Conservation (phyloP, 2,888 invertebrate genomes). For the Acronicta psi region DNA sequence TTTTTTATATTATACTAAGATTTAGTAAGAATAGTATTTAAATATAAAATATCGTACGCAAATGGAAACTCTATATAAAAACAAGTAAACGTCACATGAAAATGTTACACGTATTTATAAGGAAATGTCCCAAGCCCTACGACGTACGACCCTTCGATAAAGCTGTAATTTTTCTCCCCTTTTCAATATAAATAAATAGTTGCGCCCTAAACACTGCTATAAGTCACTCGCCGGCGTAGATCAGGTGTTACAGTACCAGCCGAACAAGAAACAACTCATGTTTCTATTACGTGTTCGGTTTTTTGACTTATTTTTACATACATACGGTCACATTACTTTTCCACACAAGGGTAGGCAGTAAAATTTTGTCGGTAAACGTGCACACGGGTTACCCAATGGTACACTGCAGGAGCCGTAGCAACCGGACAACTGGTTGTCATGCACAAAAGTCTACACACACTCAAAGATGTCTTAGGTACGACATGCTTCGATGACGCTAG, state of each 20-base stretch:
- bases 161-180: slow-evolving; percentile 58
- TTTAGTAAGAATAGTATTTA: too few relatives aligned
- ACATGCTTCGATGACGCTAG: too few relatives aligned
- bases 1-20: too few relatives aligned
- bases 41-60: too few relatives aligned
- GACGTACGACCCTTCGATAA: slow-evolving; percentile 20
- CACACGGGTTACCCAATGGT: too few relatives aligned
- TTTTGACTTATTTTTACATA: not conserved
- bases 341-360: too few relatives aligned
- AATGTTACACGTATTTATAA: slow-evolving; percentile 1
- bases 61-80: not conserved
- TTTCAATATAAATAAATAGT: slow-evolving; percentile 66
- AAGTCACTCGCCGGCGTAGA: slow-evolving; percentile 60
- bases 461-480: too few relatives aligned
- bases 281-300: not conserved
- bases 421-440: too few relatives aligned
- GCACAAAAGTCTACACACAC: too few relatives aligned
- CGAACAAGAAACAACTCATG: slow-evolving; percentile 3
- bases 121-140: slow-evolving; percentile 9
- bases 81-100: slow-evolving; percentile 7
- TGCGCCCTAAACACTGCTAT: slow-evolving; percentile 62
- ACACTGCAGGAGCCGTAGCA: too few relatives aligned
- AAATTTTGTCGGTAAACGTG: too few relatives aligned
- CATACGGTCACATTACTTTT: too few relatives aligned
- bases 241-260: slow-evolving; percentile 60